These are phyloP conservation scores for Pasiphila rectangulata DNA, from an alignment of 2,888 invertebrate species.

Conservation along the genomic window DNA sequence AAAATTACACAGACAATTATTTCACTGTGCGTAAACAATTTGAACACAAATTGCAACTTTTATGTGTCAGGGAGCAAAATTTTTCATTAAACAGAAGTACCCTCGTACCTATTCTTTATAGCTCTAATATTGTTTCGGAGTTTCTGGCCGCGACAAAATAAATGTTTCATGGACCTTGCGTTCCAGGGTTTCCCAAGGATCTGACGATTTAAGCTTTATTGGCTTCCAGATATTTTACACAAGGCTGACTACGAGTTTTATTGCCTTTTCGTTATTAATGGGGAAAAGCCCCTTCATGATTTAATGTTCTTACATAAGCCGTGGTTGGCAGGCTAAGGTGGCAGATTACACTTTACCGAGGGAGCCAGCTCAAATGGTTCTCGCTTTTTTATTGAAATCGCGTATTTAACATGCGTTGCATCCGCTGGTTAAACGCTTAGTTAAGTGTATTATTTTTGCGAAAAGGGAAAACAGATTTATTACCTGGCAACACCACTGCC, in stretches of 20 bases:
- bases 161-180: conserved; percentile 53
- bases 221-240: conserved; percentile 57
- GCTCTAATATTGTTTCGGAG: conserved; percentile 65
- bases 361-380: too few species aligned
- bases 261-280: conserved; percentile 50
- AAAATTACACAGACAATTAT: conserved; percentile 11
- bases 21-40: conserved; percentile 10
- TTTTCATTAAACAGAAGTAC: conserved; percentile 61
- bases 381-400: too few species aligned
- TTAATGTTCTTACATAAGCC: conserved; percentile 20
- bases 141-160: conserved; percentile 56
- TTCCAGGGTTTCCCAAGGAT: conserved; percentile 31
- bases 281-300: conserved; percentile 23
- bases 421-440: too few species aligned
- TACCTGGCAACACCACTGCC: too few species aligned
- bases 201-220: conserved; percentile 58
- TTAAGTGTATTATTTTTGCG: too few species aligned
- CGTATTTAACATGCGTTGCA: too few species aligned
- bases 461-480: too few species aligned
- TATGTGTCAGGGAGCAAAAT: conserved; percentile 45
- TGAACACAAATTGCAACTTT: conserved; percentile 43
- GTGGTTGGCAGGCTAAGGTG: conserved; percentile 8
- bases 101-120: conserved; percentile 56
- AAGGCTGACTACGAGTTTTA: conserved; percentile 41
- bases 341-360: conserved; percentile 12